A percentile compares a stretch with the other conserved stretches of the same genome.
These are phyloP conservation scores for Tenualosa ilisha DNA, from an alignment of 2,797 vertebrate genomes.

Conservation along the genomic window DNA sequence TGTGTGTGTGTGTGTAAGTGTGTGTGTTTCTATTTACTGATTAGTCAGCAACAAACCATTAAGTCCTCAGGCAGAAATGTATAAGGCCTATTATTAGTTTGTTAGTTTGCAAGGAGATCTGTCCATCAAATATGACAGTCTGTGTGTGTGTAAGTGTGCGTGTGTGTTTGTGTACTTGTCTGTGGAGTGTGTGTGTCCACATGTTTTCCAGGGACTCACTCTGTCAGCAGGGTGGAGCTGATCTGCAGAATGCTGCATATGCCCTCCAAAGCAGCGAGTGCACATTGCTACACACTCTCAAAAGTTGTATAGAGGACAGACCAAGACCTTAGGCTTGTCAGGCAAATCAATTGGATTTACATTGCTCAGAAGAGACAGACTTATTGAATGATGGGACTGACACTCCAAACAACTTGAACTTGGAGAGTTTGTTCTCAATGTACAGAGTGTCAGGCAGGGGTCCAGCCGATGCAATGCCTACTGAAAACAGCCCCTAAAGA, in stretches of 20 bases:
- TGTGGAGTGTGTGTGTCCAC: not conserved
- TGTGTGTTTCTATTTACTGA: not conserved
- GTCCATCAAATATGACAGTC: slow-evolving; percentile 2
- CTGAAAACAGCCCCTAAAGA: not conserved
- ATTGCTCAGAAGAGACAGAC: not conserved
- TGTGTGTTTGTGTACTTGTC: not conserved
- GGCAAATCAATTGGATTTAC: not conserved
- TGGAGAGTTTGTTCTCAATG: not conserved
- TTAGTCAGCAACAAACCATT: not conserved
- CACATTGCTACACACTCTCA: not conserved
- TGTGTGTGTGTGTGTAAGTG: not conserved
- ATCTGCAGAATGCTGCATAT: slow-evolving; percentile 10
- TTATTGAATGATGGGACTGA: not conserved
- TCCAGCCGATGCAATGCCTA: not conserved
- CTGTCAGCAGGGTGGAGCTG: not conserved
- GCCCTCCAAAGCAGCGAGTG: not conserved
- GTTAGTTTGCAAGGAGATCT: not conserved
- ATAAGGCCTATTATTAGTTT: not conserved
- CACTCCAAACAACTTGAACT: not conserved
- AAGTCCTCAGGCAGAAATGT: not conserved
- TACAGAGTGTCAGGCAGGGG: not conserved
- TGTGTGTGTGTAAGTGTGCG: not conserved
- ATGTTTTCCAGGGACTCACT: not conserved
- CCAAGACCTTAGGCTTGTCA: not conserved
- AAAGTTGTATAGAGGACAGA: not conserved